A percentile compares a stretch with the other conserved stretches of the same genome.
Evolutionary conservation across 2,797 vertebrate genomes (phyloP).

Genomic region (Simalia tracyae): DNA sequence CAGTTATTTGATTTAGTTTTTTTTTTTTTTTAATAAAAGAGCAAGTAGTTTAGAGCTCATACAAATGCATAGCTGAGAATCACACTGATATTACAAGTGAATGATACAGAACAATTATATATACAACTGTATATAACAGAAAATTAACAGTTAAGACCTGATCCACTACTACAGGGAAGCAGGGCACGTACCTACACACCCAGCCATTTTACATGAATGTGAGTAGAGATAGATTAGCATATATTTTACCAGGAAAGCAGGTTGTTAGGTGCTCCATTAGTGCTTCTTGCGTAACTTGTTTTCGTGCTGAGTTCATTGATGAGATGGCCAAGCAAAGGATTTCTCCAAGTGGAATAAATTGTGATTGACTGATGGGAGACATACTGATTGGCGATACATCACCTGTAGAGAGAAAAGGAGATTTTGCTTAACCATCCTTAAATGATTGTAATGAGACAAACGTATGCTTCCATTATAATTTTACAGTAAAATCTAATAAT

Average conservation of each 20-base stretch:
- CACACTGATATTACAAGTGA: not conserved
- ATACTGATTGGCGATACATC: constrained; percentile 99
- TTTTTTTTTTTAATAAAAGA: not conserved
- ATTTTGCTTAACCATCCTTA: constrained; percentile 13
- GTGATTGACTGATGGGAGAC: constrained; percentile 99
- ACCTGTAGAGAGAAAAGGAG: constrained; percentile 80
- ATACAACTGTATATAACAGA: not conserved
- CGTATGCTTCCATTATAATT: not conserved
- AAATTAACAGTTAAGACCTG: not conserved
- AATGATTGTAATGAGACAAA: constrained; percentile 32
- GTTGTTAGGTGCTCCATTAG: constrained; percentile 96
- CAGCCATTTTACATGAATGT: not conserved
- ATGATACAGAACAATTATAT: not conserved
- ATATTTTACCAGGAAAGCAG: constrained; percentile 92
- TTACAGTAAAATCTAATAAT: not conserved
- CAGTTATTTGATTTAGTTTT: not conserved
- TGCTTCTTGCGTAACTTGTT: constrained; percentile 96
- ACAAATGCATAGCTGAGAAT: not conserved
- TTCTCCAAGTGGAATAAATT: constrained; percentile 98
- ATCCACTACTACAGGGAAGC: not conserved
- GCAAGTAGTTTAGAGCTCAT: not conserved
- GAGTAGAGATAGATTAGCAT: constrained; percentile 6
- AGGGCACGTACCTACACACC: not conserved
- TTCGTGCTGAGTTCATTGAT: constrained; percentile 95
- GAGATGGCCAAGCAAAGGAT: constrained; percentile 98